Base-by-base conservation (phyloP, 2,888 invertebrate species). In the Lobophora halterata region DNA sequence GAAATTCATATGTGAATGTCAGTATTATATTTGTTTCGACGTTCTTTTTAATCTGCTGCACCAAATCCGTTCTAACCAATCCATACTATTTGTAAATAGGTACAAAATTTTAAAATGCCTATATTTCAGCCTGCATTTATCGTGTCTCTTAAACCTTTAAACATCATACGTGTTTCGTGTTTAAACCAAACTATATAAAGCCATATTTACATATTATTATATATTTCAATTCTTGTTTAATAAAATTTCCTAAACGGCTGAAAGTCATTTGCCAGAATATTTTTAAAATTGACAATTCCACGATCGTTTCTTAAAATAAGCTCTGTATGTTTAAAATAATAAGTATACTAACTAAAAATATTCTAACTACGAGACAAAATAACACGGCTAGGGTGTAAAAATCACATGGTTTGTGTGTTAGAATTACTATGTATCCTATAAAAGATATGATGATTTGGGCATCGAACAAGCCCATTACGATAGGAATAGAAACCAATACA, bases 311-410 rank as follows among this genome's bases (percentile, higher is more conserved):
- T 12, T 46, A 51, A 55, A 43, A 42, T 12, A 63, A 59, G 61
- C 58, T 61, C 59, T 62, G 54, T 61, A 71, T 65, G 58, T 72
- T 74, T 64, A 68, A 76, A 70, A 76, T 55, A 63, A 74, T 50
- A 62, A 56, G 54, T 63, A 80, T 44, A 58, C 63, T 78, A 63
- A 76, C 68, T 63, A 82, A 61, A 49, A 78, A 67, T 61, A 72
- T 65, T 64, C 72, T 77, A 69, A 79, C 46, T 69, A 79, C 52
- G 58, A 80, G 52, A 71, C 78, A 71, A 65, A 72, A 61, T 75
- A 85, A 71, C 76, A 82, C 77, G 72, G 80, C 72, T 55, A 76
- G 56, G 49, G 82, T 79, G 68, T 80, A 79, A 25, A 67, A 48
- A 72, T 85, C 79, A 68, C 77, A 79, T 65, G 76, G 79, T 67